Conservation (phyloP, 2,888 invertebrate genomes). For the Euzetes globulus region DNA sequence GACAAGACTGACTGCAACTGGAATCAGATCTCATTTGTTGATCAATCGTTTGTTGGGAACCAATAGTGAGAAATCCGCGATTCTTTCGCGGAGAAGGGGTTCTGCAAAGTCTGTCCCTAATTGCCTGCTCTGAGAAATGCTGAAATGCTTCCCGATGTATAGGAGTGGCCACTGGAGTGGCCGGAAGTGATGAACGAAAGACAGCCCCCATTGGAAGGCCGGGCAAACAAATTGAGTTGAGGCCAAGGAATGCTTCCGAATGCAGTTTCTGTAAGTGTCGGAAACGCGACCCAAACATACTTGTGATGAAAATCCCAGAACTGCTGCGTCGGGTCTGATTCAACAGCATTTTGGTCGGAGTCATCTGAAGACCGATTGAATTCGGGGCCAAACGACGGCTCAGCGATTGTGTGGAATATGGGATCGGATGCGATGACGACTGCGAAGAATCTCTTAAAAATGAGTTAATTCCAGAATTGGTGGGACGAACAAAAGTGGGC, state of each 20-base stretch:
- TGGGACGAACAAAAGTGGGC: neutral
- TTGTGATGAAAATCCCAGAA: slow-evolving; percentile 38
- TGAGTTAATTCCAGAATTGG: neutral
- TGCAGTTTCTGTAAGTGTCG: slow-evolving; percentile 42
- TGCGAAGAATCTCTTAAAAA: neutral
- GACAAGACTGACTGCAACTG: slow-evolving; percentile 17
- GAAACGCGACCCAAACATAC: slow-evolving; percentile 40
- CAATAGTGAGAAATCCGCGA: slow-evolving; percentile 40
- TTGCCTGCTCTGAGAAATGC: slow-evolving; percentile 42
- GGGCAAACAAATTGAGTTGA: slow-evolving; percentile 42
- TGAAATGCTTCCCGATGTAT: slow-evolving; percentile 40
- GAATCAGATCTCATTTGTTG: slow-evolving; percentile 23
- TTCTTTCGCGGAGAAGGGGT: slow-evolving; percentile 43
- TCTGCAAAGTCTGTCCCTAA: slow-evolving; percentile 42
- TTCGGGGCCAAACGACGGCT: slow-evolving; percentile 20
- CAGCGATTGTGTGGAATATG: slow-evolving; percentile 22
- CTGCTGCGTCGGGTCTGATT: slow-evolving; percentile 31
- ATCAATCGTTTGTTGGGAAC: slow-evolving; percentile 31
- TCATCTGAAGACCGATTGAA: slow-evolving; percentile 21
- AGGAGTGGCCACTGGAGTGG: slow-evolving; percentile 43
- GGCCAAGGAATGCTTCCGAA: slow-evolving; percentile 42
- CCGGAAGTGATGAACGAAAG: slow-evolving; percentile 43
- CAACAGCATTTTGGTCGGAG: slow-evolving; percentile 18
- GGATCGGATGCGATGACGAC: neutral
- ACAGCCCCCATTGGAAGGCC: slow-evolving; percentile 42